phyloP scores from a whole-genome alignment of 2,113 vertebrate genomes.

The Eonycteris spelaea region DNA sequence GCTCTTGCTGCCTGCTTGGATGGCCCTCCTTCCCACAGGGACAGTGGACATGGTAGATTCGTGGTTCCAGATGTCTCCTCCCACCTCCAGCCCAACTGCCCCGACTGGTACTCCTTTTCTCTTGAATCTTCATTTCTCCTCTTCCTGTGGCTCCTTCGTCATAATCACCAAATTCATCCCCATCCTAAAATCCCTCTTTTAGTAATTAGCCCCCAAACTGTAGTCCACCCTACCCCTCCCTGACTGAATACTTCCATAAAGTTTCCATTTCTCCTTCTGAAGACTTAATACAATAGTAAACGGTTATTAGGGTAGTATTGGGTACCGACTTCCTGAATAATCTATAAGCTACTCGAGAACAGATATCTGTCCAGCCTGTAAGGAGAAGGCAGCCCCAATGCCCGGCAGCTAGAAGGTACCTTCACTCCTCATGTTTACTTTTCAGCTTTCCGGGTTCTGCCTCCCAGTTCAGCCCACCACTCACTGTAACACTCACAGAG shows the following conservation, averaged over 20 bases:
- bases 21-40: neutral
- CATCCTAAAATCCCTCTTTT: neutral
- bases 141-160: neutral
- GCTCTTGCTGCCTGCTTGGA: too few species aligned
- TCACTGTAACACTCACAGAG: too few species aligned
- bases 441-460: fast-evolving
- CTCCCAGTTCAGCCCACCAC: too few species aligned
- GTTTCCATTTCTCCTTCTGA: neutral
- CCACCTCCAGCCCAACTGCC: neutral
- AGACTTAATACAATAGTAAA: neutral
- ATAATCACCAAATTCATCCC: neutral
- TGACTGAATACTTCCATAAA: neutral
- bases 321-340: neutral
- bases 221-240: neutral
- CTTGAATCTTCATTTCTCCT: neutral
- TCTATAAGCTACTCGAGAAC: neutral
- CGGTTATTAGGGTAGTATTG: neutral
- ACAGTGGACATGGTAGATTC: neutral
- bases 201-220: neutral
- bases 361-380: neutral
- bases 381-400: neutral
- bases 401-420: neutral
- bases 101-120: neutral
- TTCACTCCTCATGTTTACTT: neutral
- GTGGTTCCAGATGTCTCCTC: too few species aligned